Evolutionary conservation across 2,113 vertebrate species (phyloP), one percentile per base, ranked within the genome.

Genomic region (Cettia cetti): DNA sequence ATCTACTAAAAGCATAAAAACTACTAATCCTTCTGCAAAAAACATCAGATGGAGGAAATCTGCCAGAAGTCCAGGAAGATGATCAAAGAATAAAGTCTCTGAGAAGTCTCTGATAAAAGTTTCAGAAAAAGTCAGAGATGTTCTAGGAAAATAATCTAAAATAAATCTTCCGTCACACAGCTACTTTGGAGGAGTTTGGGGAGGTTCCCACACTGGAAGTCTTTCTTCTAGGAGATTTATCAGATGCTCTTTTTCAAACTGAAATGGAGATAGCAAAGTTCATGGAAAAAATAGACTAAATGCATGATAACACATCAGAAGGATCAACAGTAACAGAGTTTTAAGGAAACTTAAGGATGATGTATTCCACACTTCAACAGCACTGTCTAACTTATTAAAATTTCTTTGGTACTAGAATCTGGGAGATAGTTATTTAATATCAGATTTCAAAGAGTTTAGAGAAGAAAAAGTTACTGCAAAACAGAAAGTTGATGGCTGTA

Each of bases 1-100:
- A 39, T 57, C 31, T 69, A 60, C 30, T 68, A 75, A 75, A 92
- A 92, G 13, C 70, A 82, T 71, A 79, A 91, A 85, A 85, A 20
- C n/a, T 83, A 75, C 57, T 85, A 93, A 91, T 85, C 40, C 70
- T 89, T 93, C 63, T 69, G 88, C 53, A 92, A 93, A 65, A 94
- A 89, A 84, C 42, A 87, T 88, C 82, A 93, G 65, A 84, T 78
- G 81, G 44, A 91, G 5, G 37, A 91, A 93, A 90, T 57, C 70
- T 94, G 82, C 53, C 70, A 82, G 28, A 95, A 87, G 57, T 69
- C 40, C 53, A 82, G 64, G 50, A 83, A 76, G 53, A 79, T 82
- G 61, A 93, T 91, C 82, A 88, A 93, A 95, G 83, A 91, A 42
- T 65, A 74, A 70, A 74, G 28, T 82, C 47, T 89, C 39, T 75